A percentile compares a stretch with the other conserved stretches of the same genome.
These are phyloP conservation scores for Hycleus phaleratus DNA, from an alignment of 1,140 invertebrate genomes.

Conservation along the genomic window DNA sequence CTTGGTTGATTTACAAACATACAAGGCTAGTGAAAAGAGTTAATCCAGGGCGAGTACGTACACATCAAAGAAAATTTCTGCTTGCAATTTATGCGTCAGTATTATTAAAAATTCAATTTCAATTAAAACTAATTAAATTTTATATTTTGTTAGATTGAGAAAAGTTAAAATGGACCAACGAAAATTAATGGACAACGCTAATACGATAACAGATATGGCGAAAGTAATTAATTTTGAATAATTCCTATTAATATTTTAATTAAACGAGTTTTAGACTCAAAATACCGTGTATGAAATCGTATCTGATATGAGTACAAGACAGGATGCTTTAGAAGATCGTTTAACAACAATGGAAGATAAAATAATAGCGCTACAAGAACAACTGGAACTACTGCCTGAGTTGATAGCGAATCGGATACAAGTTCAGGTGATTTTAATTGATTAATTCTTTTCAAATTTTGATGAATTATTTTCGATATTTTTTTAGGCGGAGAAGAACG, in stretches of 20 bases:
- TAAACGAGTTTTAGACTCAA: constrained; percentile 68
- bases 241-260: constrained; percentile 28
- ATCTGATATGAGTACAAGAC: constrained; percentile 87
- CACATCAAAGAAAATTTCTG: constrained; percentile 98
- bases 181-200: constrained; percentile 98
- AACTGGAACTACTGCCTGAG: constrained; percentile 76
- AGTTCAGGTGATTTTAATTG: constrained; percentile 27
- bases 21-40: constrained; percentile 96
- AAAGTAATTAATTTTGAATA: constrained; percentile 66
- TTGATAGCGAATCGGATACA: constrained; percentile 53
- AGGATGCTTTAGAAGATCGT: constrained; percentile 83
- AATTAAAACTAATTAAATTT: background rate
- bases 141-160: constrained; percentile 67
- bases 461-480: background rate
- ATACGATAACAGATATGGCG: constrained; percentile 98
- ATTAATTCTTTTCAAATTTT: background rate
- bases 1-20: constrained; percentile 99
- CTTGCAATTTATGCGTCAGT: constrained; percentile 99
- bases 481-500: constrained; percentile 49
- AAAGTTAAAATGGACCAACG: constrained; percentile 99
- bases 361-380: constrained; percentile 63
- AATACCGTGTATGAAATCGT: constrained; percentile 95
- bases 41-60: constrained; percentile 88
- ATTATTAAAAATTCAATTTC: constrained; percentile 8
- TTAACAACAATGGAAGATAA: constrained; percentile 82